A percentile compares a stretch with the other conserved stretches of the same genome.
Evolutionary conservation across 2,888 invertebrate species (phyloP).

Genomic region (Chrysomela aeneicollis): DNA sequence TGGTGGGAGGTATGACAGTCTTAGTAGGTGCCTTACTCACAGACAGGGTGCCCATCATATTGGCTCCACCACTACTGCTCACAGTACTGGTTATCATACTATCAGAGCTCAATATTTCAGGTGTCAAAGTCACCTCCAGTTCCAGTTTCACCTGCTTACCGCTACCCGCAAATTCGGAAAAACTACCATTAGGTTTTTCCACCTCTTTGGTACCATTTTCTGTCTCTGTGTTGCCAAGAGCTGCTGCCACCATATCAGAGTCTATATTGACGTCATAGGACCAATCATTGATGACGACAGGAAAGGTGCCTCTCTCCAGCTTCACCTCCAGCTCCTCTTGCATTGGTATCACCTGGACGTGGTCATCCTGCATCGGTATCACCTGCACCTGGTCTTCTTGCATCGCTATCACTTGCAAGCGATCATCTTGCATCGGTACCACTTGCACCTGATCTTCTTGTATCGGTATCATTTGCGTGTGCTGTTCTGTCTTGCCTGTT

Average conservation of each 20-base stretch:
- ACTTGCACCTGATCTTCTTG: slow-evolving; percentile 66
- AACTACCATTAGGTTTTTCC: slow-evolving; percentile 16
- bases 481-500: slow-evolving; percentile 27
- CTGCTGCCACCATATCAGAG: slow-evolving; percentile 64
- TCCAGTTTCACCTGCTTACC: slow-evolving; percentile 65
- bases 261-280: slow-evolving; percentile 61
- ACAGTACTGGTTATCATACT: slow-evolving; percentile 66
- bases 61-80: slow-evolving; percentile 48
- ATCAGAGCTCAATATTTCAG: slow-evolving; percentile 66
- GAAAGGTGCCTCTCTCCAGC: slow-evolving; percentile 63
- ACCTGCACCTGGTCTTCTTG: slow-evolving; percentile 66
- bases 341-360: slow-evolving; percentile 64
- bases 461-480: slow-evolving; percentile 63
- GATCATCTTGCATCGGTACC: slow-evolving; percentile 68
- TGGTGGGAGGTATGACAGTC: slow-evolving; percentile 65
- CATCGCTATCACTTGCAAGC: slow-evolving; percentile 64
- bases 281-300: slow-evolving; percentile 62
- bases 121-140: slow-evolving; percentile 68
- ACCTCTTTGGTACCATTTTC: slow-evolving; percentile 31
- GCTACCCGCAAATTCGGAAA: background rate
- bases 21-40: slow-evolving; percentile 33
- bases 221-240: slow-evolving; percentile 54
- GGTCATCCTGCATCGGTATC: slow-evolving; percentile 68
- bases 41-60: slow-evolving; percentile 52
- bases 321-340: slow-evolving; percentile 69